A percentile compares a stretch with the other conserved stretches of the same genome.
phyloP scores from a whole-genome alignment of 2,113 vertebrate genomes.

The Anguilla rostrata region DNA sequence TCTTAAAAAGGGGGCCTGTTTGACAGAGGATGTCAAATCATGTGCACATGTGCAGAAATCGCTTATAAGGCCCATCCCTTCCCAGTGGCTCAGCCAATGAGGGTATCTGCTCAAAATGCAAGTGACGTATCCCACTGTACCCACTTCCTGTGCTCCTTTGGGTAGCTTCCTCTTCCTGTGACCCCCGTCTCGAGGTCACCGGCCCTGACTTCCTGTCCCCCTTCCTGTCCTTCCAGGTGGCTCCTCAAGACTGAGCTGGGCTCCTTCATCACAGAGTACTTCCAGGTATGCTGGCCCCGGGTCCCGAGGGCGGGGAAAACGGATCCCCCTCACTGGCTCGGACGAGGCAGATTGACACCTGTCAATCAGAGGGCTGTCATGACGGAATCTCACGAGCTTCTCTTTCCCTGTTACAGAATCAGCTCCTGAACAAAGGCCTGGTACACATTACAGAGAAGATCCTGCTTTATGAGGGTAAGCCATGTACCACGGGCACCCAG shows the following conservation, averaged over 20 bases:
- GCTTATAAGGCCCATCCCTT: not conserved
- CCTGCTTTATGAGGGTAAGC: constrained; percentile 79
- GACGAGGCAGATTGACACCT: not conserved
- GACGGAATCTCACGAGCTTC: constrained; percentile 32
- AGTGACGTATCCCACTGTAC: not conserved
- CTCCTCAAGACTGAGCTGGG: constrained; percentile 92
- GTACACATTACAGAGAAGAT: constrained; percentile 84
- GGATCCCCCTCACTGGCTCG: not conserved
- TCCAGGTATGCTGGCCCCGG: constrained; percentile 75
- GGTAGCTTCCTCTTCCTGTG: not conserved
- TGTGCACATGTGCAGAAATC: too few relatives aligned
- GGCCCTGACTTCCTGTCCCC: constrained; percentile 6
- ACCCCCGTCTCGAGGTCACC: too few relatives aligned
- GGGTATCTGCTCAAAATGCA: not conserved
- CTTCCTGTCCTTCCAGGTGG: constrained; percentile 69
- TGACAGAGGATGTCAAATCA: too few relatives aligned
- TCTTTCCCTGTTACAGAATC: constrained; percentile 76
- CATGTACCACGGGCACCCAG: not conserved
- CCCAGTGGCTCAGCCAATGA: not conserved
- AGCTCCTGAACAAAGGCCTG: constrained; percentile 87
- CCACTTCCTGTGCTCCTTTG: not conserved
- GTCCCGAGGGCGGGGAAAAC: not conserved
- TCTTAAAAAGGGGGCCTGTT: too few relatives aligned
- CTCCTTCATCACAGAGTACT: constrained; percentile 93
- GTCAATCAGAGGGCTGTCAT: not conserved